Percentiles rank a stretch among this genome's conserved stretches.
Conservation (phyloP, 64 coral and sea anemone species). For the Catalaphyllia jardinei region DNA sequence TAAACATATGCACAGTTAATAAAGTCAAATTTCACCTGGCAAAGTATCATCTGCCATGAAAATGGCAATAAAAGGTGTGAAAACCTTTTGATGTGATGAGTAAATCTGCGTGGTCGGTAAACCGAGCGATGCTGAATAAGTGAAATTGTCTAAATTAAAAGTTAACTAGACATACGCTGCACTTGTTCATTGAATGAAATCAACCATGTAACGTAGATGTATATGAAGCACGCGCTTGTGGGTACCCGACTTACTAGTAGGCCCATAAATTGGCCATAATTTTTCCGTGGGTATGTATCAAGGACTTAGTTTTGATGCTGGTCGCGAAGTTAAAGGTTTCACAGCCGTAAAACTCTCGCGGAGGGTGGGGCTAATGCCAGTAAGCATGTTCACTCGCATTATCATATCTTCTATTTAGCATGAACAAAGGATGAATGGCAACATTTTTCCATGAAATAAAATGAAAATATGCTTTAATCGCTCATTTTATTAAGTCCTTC, state of each 20-base stretch:
- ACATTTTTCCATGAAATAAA: background rate
- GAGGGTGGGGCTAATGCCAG: constrained; percentile 30
- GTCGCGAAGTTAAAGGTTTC: background rate
- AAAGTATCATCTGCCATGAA: background rate
- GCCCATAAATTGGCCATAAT: background rate
- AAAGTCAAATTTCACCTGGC: constrained; percentile 13
- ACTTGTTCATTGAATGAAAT: constrained; percentile 9
- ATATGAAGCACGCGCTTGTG: background rate
- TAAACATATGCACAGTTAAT: constrained; percentile 2
- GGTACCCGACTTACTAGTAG: background rate
- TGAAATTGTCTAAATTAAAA: background rate
- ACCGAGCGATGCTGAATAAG: constrained; percentile 4
- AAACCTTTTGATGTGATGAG: background rate
- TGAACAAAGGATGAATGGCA: constrained; percentile 29
- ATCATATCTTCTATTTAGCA: constrained; percentile 23
- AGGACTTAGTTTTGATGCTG: background rate
- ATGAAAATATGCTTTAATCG: constrained; percentile 7
- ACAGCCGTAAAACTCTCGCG: background rate
- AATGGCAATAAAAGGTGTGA: background rate
- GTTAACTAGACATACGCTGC: constrained; percentile 13
- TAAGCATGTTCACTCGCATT: constrained; percentile 22
- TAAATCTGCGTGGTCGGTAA: background rate
- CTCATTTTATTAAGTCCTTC: background rate
- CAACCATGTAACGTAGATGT: constrained; percentile 20
- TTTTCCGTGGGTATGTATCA: background rate